Evolutionary conservation across 2,797 vertebrate genomes (phyloP).

Genomic region (Muscicapa striata): DNA sequence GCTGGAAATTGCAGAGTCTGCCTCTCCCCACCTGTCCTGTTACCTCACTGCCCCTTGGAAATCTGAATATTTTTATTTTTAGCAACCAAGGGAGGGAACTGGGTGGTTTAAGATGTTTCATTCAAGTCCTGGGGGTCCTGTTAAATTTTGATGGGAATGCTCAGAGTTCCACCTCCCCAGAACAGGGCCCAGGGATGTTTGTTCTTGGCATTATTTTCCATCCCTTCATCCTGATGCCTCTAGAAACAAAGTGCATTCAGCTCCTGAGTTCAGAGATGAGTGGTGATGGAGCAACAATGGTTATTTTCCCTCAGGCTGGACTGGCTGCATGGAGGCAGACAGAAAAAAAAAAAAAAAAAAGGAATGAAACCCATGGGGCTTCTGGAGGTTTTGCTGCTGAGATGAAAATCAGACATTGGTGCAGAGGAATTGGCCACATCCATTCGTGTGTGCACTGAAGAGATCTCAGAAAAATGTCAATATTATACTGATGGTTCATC

Average conservation of each 20-base stretch:
- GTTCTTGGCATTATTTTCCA: not conserved
- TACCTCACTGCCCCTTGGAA: not conserved
- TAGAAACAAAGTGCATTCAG: not conserved
- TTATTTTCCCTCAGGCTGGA: not conserved
- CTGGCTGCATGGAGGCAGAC: not conserved
- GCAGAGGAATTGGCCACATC: not conserved
- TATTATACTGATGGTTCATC: not conserved
- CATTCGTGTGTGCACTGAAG: not conserved
- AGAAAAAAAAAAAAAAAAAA: not conserved
- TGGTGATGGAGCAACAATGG: not conserved
- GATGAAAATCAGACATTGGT: not conserved
- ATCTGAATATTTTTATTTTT: not conserved
- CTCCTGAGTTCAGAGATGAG: not conserved
- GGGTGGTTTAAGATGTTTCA: not conserved
- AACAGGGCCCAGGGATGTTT: not conserved
- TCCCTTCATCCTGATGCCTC: not conserved
- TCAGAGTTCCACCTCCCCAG: not conserved
- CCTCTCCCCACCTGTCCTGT: not conserved
- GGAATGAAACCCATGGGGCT: not conserved
- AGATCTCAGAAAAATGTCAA: too few species aligned
- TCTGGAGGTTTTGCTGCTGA: not conserved
- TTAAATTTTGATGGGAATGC: not conserved
- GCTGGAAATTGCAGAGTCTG: accelerated
- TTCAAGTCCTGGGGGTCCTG: not conserved
- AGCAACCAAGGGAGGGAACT: not conserved